Conservation (phyloP, 2,888 invertebrate genomes). For the Dendrolimus pini region DNA sequence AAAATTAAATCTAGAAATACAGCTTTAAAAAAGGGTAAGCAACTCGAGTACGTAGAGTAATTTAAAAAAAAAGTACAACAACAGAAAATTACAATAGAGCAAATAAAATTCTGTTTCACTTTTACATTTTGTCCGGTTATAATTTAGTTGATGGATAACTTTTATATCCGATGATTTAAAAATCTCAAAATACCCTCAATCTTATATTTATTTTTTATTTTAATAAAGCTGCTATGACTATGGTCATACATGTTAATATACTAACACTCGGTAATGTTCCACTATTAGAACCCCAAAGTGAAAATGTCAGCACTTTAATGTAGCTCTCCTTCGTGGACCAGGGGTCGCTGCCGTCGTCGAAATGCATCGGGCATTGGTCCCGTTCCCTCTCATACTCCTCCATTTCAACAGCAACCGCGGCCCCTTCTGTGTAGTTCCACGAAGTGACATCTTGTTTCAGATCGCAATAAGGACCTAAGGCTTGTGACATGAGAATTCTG, state of each 20-base stretch:
- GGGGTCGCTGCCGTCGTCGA: conserved; percentile 94
- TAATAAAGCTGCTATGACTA: conserved; percentile 26
- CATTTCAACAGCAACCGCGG: conserved; percentile 93
- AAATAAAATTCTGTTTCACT: too few relatives aligned
- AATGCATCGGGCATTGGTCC: conserved; percentile 98
- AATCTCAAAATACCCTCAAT: too few relatives aligned
- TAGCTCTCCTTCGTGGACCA: conserved; percentile 85
- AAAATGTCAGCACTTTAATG: conserved; percentile 80
- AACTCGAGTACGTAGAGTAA: too few relatives aligned
- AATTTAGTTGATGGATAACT: too few relatives aligned
- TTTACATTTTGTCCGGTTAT: too few relatives aligned
- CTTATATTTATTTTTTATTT: conserved; percentile 11
- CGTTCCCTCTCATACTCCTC: conserved; percentile 94
- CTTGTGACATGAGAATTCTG: conserved; percentile 82
- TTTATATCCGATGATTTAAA: too few relatives aligned
- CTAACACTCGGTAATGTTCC: conserved; percentile 27
- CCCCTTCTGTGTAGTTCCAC: conserved; percentile 92
- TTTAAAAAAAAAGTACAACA: too few relatives aligned
- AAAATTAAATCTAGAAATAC: too few relatives aligned
- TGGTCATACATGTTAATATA: conserved; percentile 23
- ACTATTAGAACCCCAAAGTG: conserved; percentile 50
- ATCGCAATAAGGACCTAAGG: conserved; percentile 94
- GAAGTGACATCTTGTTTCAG: conserved; percentile 93
- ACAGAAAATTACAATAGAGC: too few relatives aligned
- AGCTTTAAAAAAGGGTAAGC: too few relatives aligned